Evolutionary conservation across 2,888 invertebrate species (phyloP).

Genomic region (Hedya salicella): DNA sequence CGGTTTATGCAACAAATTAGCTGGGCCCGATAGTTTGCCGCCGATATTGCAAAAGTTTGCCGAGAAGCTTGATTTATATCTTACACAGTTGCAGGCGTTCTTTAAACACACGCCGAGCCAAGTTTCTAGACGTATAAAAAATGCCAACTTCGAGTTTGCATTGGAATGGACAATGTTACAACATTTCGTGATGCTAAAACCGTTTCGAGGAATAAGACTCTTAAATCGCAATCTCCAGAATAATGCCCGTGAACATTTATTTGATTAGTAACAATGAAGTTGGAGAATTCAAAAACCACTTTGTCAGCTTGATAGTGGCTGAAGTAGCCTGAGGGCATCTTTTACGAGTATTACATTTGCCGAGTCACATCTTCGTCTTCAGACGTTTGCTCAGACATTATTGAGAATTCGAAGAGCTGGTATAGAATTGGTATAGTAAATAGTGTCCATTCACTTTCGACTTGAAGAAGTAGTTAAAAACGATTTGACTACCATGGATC

Average conservation of each 20-base stretch:
- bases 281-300: too few relatives aligned
- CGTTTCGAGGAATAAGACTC: too few relatives aligned
- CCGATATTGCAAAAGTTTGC: constrained; percentile 40
- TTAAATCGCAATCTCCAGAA: too few relatives aligned
- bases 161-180: too few relatives aligned
- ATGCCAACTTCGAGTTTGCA: too few relatives aligned
- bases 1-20: constrained; percentile 33
- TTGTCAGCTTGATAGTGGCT: not conserved
- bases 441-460: too few relatives aligned
- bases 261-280: too few relatives aligned
- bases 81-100: constrained; percentile 11
- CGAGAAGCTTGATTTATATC: constrained; percentile 16
- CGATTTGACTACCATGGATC: too few relatives aligned
- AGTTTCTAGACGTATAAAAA: constrained; percentile 1
- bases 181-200: too few relatives aligned
- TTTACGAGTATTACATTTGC: constrained; percentile 14
- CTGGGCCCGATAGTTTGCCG: constrained; percentile 27
- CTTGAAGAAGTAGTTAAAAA: too few relatives aligned
- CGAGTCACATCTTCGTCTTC: not conserved
- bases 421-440: too few relatives aligned
- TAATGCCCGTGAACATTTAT: too few relatives aligned
- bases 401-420: not conserved
- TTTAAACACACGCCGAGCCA: constrained; percentile 13
- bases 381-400: not conserved
- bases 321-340: not conserved